phyloP scores from a whole-genome alignment of 2,888 invertebrate genomes.

The Oxyteleia sp. region DNA sequence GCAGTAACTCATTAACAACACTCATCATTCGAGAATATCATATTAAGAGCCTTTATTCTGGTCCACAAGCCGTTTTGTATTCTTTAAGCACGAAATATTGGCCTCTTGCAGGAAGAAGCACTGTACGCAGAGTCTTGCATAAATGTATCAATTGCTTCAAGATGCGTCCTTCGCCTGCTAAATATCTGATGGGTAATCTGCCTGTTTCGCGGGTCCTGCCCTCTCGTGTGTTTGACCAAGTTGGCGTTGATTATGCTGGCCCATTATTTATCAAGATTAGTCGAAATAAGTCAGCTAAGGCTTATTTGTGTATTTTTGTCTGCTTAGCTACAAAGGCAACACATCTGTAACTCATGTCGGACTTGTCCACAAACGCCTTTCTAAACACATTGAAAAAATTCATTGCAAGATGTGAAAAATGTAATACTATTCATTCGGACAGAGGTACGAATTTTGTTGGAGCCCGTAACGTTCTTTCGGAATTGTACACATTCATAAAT shows the following conservation, averaged over 20 bases:
- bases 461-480: too few species aligned
- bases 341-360: too few species aligned
- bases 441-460: too few species aligned
- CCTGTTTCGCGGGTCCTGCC: neutral
- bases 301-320: too few species aligned
- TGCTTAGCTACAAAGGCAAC: too few species aligned
- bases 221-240: too few species aligned
- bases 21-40: neutral
- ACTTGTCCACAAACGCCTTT: too few species aligned
- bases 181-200: conserved; percentile 11
- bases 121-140: neutral
- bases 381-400: too few species aligned
- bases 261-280: neutral
- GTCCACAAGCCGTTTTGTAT: neutral
- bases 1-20: neutral
- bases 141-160: conserved; percentile 18
- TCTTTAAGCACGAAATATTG: conserved; percentile 5
- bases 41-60: neutral
- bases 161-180: neutral
- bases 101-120: neutral
- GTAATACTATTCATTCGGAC: too few species aligned
- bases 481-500: too few species aligned
- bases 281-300: too few species aligned
- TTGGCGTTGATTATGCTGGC: conserved; percentile 14
- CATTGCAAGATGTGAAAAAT: too few species aligned